Base-by-base conservation (phyloP, 1,140 invertebrate genomes). In the Aplysia californica region DNA sequence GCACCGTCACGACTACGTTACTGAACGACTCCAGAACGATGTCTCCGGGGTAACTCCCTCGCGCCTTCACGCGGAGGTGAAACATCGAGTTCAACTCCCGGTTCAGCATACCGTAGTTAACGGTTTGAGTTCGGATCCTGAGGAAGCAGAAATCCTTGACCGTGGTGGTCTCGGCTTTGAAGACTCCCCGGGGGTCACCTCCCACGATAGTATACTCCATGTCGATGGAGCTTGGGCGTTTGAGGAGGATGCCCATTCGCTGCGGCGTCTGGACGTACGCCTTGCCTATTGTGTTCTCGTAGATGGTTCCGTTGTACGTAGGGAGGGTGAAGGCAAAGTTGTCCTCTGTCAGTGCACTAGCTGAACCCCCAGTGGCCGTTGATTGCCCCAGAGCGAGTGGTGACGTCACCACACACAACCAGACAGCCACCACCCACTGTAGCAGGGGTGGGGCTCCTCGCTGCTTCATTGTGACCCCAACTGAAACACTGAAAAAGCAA, bases 111-210 rank as follows among this genome's bases (percentile, higher is more conserved):
- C 94, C 94, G 35, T 94, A 92, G 86, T 95, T 95, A 59, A 94
- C 95, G 35, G 95, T 96, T 84, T 95, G 92, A 75, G 95, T 97
- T 80, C 96, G 91, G 73, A 98, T 93, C 38, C 94, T 91, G 31
- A 98, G 91, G 88, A 98, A 99, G 89, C 94, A 96, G 91, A 98
- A 98, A 90, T 98, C 95, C 29, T 96, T 97, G 18, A 98, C 94
- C 36, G 93, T 89, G 21, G 93, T 91, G 69, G 96, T 94, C 87
- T 98, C 96, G 0, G 95, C 95, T 87, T 97, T 97, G 91, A 99
- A 99, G 86, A 98, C 94, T 85, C 95, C 95, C 74, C 96, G 94
- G 35, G 93, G 92, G 89, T 98, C 96, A 35, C 96, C 96, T 79
- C 92, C 92, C 21, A 94, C 91, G 87, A 98, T 97, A 96, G 39